Evolutionary conservation across 2,113 vertebrate species (phyloP), one percentile per base, ranked within the genome.

Genomic region (Brachirus orientalis): DNA sequence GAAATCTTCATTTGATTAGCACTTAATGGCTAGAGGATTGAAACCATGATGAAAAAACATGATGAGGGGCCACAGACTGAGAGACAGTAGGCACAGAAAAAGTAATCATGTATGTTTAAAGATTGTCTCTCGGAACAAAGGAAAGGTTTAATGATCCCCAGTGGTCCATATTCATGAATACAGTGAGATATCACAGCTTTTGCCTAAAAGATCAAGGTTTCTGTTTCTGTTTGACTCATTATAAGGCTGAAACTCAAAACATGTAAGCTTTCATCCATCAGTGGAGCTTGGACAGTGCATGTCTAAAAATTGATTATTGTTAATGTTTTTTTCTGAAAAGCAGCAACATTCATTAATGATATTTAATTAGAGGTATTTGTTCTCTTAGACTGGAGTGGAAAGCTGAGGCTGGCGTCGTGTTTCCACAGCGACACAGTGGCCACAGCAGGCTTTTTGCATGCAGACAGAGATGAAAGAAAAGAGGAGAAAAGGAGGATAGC

Each of bases 371-470:
- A 12, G 0, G 59, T 0, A 8, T 66, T 72, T 48, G 20, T 35
- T 46, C 52, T 22, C 50, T 38, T 11, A 40, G 13, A 53, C 50
- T 41, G 52, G 50, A 43, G 18, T 9, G 37, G 0, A 4, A 55
- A 18, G 53, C 2, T n/a, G 5, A 52, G 59, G 38, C 60, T 41
- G 48, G 40, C 40, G 43, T 41, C 28, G 20, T 1, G 79, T 77
- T 79, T 46, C 72, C 72, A 56, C 72, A 65, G 78, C 46, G 77
- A 84, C 75, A n/a, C 71, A 57, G 63, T 56, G 62, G 63, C 62
- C 56, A 53, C 70, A 51, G 68, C 54, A 65, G n/a, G n/a, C n/a
- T n/a, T n/a, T n/a, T n/a, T n/a, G n/a, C n/a, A n/a, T n/a, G 45
- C 40, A 13, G 40, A 69, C 1, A 37, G 46, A 48, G 54, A 45